A percentile compares a stretch with the other conserved stretches of the same genome.
Conservation (phyloP, 64 coral and sea anemone genomes). For the Stichodactyla helianthus region DNA sequence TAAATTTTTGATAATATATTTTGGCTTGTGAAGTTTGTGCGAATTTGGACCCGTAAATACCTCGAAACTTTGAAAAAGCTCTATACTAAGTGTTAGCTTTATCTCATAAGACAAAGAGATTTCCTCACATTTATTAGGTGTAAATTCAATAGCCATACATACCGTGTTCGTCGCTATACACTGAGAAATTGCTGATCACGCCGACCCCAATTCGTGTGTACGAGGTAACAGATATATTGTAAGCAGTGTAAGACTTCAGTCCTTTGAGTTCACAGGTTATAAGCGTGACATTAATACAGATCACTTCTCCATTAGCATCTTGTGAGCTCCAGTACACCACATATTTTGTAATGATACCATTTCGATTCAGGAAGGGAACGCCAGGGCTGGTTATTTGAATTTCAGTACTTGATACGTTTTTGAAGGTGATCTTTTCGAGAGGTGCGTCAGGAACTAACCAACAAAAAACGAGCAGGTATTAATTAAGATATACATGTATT, state of each 20-base stretch:
- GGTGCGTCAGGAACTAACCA: conserved; percentile 9
- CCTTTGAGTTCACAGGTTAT: conserved; percentile 7
- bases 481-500: not conserved
- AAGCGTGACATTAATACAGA: not conserved
- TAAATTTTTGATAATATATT: too few relatives aligned
- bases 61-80: too few relatives aligned
- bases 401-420: not conserved
- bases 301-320: not conserved
- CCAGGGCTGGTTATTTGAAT: not conserved
- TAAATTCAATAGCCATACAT: not conserved
- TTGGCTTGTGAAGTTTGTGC: too few relatives aligned
- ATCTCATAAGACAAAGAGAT: not conserved
- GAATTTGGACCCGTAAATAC: too few relatives aligned
- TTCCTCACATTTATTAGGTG: not conserved
- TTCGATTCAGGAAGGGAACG: conserved; percentile 8
- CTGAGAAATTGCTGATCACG: not conserved
- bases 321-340: not conserved
- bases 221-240: conserved; percentile 7
- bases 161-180: conserved; percentile 1
- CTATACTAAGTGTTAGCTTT: too few relatives aligned
- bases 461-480: not conserved
- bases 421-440: not conserved
- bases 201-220: not conserved
- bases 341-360: conserved; percentile 6
- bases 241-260: not conserved